Percentiles rank a stretch among this genome's conserved stretches.
Evolutionary conservation across 2,113 vertebrate genomes (phyloP).

Genomic region (Caranx melampygus): DNA sequence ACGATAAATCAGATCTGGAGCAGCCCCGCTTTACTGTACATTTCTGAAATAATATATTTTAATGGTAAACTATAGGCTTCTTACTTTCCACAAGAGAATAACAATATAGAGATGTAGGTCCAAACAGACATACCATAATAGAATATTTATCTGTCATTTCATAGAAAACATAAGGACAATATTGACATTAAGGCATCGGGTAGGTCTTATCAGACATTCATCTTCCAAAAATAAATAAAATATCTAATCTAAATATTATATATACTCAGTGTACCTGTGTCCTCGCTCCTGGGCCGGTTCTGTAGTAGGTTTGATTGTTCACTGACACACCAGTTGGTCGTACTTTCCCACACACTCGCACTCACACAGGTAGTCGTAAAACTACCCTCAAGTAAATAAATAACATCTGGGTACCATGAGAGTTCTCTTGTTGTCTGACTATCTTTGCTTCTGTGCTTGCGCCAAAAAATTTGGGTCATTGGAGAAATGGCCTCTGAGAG

Average conservation of each 20-base stretch:
- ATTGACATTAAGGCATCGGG: slow-evolving; percentile 88
- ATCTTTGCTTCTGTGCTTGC: slow-evolving; percentile 68
- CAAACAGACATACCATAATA: slow-evolving; percentile 65
- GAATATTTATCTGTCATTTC: slow-evolving; percentile 70
- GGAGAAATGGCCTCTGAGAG: slow-evolving; percentile 69
- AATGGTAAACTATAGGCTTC: slow-evolving; percentile 60
- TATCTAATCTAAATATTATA: slow-evolving; percentile 75
- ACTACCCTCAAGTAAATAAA: slow-evolving; percentile 65
- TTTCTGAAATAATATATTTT: slow-evolving; percentile 65
- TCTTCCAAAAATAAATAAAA: slow-evolving; percentile 84
- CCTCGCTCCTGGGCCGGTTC: slow-evolving; percentile 81
- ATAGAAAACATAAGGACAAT: slow-evolving; percentile 77
- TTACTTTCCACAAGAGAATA: slow-evolving; percentile 70
- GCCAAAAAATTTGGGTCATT: slow-evolving; percentile 68
- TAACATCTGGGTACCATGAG: slow-evolving; percentile 59
- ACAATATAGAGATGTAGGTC: slow-evolving; percentile 76
- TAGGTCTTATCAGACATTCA: slow-evolving; percentile 84
- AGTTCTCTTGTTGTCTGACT: slow-evolving; percentile 58
- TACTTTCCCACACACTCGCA: slow-evolving; percentile 53
- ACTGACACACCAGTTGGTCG: slow-evolving; percentile 61
- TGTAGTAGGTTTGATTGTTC: slow-evolving; percentile 55
- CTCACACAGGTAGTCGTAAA: slow-evolving; percentile 35
- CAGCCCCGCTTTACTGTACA: slow-evolving; percentile 67
- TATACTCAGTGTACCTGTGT: slow-evolving; percentile 78
- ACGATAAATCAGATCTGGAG: slow-evolving; percentile 70